Evolutionary conservation across 64 coral and sea anemone genomes (phyloP), one percentile per base, ranked within the genome.

Genomic region (Cladopsammia gracilis): DNA sequence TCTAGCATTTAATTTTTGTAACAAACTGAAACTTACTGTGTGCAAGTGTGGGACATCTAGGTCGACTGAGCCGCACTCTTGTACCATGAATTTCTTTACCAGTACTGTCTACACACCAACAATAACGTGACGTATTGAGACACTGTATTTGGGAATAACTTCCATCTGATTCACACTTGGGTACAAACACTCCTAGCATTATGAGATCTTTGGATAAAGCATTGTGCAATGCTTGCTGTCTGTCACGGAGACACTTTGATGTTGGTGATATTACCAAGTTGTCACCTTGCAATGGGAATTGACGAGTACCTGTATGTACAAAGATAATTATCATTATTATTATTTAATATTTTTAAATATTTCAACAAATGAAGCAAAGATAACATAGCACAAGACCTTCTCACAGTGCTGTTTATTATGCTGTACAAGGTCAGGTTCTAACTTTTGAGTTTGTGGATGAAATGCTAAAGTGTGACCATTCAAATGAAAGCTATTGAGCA

Each of bases 81-180:
- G 91, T 93, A 12, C 81, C 82, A 14, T 16, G 44, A 8, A 93
- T 76, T 66, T 93, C 91, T 65, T 86, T 87, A 3, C 91, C 91
- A 44, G 43, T 25, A 3, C 1, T 57, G 25, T 93, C 82, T 12
- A 93, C 91, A 16, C 91, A 93, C 91, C 91, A 93, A 58, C 91
- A 93, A n/a, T 69, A 69, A 26, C 71, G 58, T 43, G 91, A 86
- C 6, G 91, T 19, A 46, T 93, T 68, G 1, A 87, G 70, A 47
- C 91, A 93, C 19, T 93, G 91, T 19, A 93, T 59, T 87, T 19
- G 22, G 6, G 49, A 19, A 34, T 60, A 93, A 87, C 91, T 93
- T 3, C 91, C 91, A 78, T 93, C 91, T 53, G 82, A 44, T 19
- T 93, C 70, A 60, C 91, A 93, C 48, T 87, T 87, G 3, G 90